Evolutionary conservation across 2,797 vertebrate species (phyloP).

Genomic region (Pseudopleuronectes americanus): DNA sequence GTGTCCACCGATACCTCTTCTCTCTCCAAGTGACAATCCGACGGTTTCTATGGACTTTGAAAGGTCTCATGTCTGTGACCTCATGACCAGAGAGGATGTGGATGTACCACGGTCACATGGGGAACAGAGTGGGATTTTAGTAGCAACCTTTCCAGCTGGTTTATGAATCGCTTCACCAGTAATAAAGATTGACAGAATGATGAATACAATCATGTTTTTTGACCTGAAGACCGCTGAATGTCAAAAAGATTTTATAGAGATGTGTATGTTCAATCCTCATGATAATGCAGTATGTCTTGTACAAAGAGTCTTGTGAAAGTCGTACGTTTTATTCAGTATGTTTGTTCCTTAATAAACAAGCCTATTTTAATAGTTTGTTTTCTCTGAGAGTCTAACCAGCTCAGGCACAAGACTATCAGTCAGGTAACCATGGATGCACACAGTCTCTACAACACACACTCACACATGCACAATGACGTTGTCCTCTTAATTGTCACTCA

Average conservation of each 20-base stretch:
- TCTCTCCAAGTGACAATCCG: slow-evolving; percentile 81
- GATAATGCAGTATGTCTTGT: slow-evolving; percentile 79
- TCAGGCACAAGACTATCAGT: background rate
- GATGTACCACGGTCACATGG: slow-evolving; percentile 38
- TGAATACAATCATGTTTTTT: slow-evolving; percentile 72
- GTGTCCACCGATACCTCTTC: slow-evolving; percentile 80
- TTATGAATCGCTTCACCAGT: slow-evolving; percentile 53
- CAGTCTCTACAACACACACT: slow-evolving; percentile 14
- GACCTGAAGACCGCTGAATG: slow-evolving; percentile 82
- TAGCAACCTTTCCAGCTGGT: slow-evolving; percentile 41
- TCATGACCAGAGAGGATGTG: slow-evolving; percentile 69
- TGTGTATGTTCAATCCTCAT: slow-evolving; percentile 74
- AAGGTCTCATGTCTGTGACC: slow-evolving; percentile 77
- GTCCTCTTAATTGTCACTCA: slow-evolving; percentile 51
- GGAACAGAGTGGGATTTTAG: slow-evolving; percentile 42
- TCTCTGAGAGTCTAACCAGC: slow-evolving; percentile 46
- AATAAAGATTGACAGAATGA: slow-evolving; percentile 50
- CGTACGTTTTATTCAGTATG: slow-evolving; percentile 77
- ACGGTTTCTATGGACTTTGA: slow-evolving; percentile 72
- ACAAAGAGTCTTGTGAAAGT: slow-evolving; percentile 79
- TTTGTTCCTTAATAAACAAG: slow-evolving; percentile 79
- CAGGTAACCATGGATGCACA: slow-evolving; percentile 39
- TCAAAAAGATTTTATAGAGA: slow-evolving; percentile 81
- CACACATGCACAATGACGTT: slow-evolving; percentile 17
- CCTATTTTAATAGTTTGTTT: slow-evolving; percentile 75